phyloP scores from a whole-genome alignment of 2,888 invertebrate species.

The Dasypolia templi region DNA sequence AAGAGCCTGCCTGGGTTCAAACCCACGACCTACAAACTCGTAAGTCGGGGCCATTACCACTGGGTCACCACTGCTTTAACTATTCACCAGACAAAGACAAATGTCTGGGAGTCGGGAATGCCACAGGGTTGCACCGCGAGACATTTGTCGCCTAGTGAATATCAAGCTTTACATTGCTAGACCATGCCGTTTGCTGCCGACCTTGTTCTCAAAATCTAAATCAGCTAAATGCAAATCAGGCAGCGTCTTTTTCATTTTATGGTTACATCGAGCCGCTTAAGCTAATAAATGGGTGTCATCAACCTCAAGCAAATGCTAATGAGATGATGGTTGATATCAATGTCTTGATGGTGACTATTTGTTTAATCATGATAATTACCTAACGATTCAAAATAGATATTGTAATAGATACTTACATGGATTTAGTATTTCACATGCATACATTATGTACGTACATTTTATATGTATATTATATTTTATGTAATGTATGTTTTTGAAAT shows the following conservation, averaged over 20 bases:
- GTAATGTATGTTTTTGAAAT: too few relatives aligned
- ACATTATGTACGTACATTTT: too few relatives aligned
- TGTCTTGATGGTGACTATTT: background rate
- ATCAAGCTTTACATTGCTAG: slow-evolving; percentile 15
- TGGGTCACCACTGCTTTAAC: too few relatives aligned
- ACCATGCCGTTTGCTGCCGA: background rate
- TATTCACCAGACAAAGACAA: background rate
- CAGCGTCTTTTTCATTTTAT: slow-evolving; percentile 1
- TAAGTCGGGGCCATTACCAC: too few relatives aligned
- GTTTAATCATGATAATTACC: slow-evolving; percentile 23
- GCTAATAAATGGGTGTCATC: slow-evolving; percentile 19
- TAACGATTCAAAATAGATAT: background rate
- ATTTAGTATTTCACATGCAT: background rate
- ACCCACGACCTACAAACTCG: too few relatives aligned
- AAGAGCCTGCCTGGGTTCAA: too few relatives aligned
- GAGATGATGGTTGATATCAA: slow-evolving; percentile 11
- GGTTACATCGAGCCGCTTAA: background rate
- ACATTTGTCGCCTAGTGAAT: slow-evolving; percentile 15
- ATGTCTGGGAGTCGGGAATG: background rate
- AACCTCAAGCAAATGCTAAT: slow-evolving; percentile 26
- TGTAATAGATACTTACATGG: background rate
- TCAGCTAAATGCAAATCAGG: slow-evolving; percentile 22
- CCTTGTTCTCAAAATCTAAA: slow-evolving; percentile 44
- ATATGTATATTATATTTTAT: too few relatives aligned
- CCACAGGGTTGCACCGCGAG: background rate